Evolutionary conservation across 2,113 vertebrate species (phyloP), one percentile per base, ranked within the genome.

Genomic region (Chamaea fasciata): DNA sequence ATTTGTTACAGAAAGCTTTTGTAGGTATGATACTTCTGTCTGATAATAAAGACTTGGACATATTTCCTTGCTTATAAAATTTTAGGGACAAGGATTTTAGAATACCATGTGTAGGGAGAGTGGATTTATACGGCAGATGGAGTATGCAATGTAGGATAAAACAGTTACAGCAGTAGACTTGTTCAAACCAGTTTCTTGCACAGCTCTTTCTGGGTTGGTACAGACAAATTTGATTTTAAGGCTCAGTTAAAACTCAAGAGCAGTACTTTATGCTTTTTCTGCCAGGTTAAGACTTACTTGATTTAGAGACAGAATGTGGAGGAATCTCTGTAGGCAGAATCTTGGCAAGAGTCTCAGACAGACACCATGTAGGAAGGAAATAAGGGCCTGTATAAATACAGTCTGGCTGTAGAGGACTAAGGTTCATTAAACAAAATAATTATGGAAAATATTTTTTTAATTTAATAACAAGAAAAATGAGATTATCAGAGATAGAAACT

Each of bases 201-300:
- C 62, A 81, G 69, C 18, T 92, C 35, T 78, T 71, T 82, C 49
- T 64, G 53, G 4, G 9, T 39, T 85, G 21, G 46, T 62, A 85
- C 35, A 78, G 65, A 49, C 21, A 79, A 85, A 85, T 73, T 76
- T 82, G 31, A 87, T 92, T 92, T 89, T 68, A 89, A 87, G 52
- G 24, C 33, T 89, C 44, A 91, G 21, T 47, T 92, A 49, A 94
- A 87, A 21, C 16, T 92, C 62, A 89, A 69, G 57, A 89, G 15
- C 24, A 73, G 26, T 85, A 76, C 28, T 60, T 87, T 42, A 33
- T 82, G 35, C 8, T 69, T 91, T 59, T 56, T 50, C 11, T 87
- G 37, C 79, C 49, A 89, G 37, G 19, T 71, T 83, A 84, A 63
- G 57, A 13, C 15, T 87, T 91, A 6, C 9, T 59, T 52, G 55